phyloP scores from a whole-genome alignment of 1,140 invertebrate genomes.

The Dermatophagoides farinae region DNA sequence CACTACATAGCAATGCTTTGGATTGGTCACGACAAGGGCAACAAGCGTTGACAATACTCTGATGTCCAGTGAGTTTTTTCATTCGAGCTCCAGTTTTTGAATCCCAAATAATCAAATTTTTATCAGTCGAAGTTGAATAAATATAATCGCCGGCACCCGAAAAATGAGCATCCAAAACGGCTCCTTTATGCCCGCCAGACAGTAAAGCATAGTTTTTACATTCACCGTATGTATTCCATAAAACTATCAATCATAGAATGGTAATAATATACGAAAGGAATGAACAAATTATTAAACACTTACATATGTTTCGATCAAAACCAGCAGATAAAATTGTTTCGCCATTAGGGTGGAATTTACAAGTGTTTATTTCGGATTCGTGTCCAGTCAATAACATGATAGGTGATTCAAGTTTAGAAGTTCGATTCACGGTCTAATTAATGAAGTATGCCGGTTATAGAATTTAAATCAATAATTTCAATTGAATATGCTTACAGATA shows the following conservation, averaged over 20 bases:
- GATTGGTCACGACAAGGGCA: conserved; percentile 60
- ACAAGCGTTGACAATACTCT: conserved; percentile 34
- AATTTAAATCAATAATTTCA: too few species aligned
- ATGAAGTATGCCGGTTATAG: background rate
- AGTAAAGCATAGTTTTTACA: conserved; percentile 89
- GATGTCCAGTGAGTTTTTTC: conserved; percentile 64
- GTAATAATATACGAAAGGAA: background rate
- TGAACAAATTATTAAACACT: conserved; percentile 27
- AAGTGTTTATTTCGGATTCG: conserved; percentile 79
- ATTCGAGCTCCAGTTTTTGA: conserved; percentile 60
- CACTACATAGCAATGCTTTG: conserved; percentile 60
- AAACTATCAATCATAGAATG: conserved; percentile 36
- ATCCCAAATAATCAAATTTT: conserved; percentile 87
- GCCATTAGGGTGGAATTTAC: conserved; percentile 89
- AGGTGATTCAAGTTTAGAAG: conserved; percentile 68
- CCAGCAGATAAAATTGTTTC: conserved; percentile 78
- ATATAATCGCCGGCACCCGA: conserved; percentile 56
- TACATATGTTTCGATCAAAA: conserved; percentile 91
- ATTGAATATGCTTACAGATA: background rate
- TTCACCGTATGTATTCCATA: conserved; percentile 95
- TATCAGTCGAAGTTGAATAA: conserved; percentile 51
- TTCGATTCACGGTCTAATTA: conserved; percentile 43
- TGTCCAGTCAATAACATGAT: conserved; percentile 95
- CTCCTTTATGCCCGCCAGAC: conserved; percentile 74
- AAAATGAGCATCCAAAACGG: conserved; percentile 85